Evolutionary conservation across 2,113 vertebrate species (phyloP), one percentile per base, ranked within the genome.

Genomic region (Athene cunicularia): DNA sequence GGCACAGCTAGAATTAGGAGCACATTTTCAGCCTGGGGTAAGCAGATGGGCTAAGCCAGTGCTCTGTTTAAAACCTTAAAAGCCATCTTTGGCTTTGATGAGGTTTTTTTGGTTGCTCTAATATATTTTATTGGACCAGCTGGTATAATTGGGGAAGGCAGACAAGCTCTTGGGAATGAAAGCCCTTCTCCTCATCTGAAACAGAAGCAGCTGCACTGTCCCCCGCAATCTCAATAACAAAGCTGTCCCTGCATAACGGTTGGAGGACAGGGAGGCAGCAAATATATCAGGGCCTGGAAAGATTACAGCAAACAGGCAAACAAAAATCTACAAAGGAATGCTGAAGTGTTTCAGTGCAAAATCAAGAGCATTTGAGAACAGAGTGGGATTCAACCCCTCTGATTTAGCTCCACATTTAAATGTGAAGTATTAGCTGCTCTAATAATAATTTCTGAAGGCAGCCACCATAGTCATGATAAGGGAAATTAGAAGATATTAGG

Each of bases 111-210:
- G 1, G 50, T 83, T 89, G 43, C 80, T 52, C 27, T 63, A 72
- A 64, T 75, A 73, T 15, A 20, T 91, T 96, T 96, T 85, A 85
- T 91, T 87, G 86, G 86, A 66, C 64, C 72, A 89, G 72, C 80
- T 93, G 60, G 70, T 81, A 12, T 64, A 93, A 89, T 1, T 22
- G 12, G 28, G 39, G 14, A 89, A 80, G 91, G 83, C 20, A 94
- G 84, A 68, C 8, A 60, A 55, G 45, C 77, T 91, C 70, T 60
- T 72, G 89, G 84, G 80, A 85, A 68, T 67, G 43, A 93, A 87
- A 96, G 37, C 50, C 47, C 43, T 85, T 81, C 24, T 80, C 14
- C 55, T 84, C 9, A 1, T 52, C 66, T 92, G 92, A 88, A 90
- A 79, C 22, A 89, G 66, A 79, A 88, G 68, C 87, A 94, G 58